Base-by-base conservation (phyloP, 2,113 vertebrate genomes). In the Pterocles burchelli region DNA sequence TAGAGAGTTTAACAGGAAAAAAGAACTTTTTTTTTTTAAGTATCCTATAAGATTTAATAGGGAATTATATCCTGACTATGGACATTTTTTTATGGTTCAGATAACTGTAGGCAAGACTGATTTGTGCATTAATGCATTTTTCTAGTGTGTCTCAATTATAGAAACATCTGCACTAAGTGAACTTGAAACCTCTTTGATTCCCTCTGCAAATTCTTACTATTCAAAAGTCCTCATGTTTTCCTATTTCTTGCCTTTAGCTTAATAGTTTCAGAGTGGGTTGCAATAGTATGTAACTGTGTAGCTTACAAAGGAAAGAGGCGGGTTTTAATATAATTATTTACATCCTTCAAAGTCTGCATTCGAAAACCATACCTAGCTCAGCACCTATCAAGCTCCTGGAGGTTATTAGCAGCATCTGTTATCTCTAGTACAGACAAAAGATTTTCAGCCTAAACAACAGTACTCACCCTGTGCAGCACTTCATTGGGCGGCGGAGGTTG, bases 81-180 rank as follows among this genome's bases (percentile, higher is more conserved):
- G 84, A 89, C 80, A 54, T 75, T 95, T 94, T 95, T 97, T 96
- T 87, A 95, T 94, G 96, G 92, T 95, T 97, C 95, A 96, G 93
- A 96, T 95, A 96, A 96, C 92, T 94, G 90, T 92, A 93, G 90
- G 89, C 94, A 96, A 93, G 96, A 94, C 80, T 94, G 95, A 97
- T 90, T 94, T 96, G 95, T 96, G 77, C 95, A 92, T 96, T 96
- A 96, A 94, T 96, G 92, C 88, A 93, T 96, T 96, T 93, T 97
- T 96, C 95, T 93, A 96, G 92, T 93, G 68, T 94, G 93, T 95
- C 93, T 96, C 96, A 96, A 96, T 97, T 97, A 97, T 93, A 92
- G 96, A 96, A 97, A 97, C 96, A 97, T 96, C 96, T 97, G 96
- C 90, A 87, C 80, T 89, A 93, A 96, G 92, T 92, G 96, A 96